Evolutionary conservation across 1,140 invertebrate species (phyloP).

Genomic region (Acromyrmex charruanus): DNA sequence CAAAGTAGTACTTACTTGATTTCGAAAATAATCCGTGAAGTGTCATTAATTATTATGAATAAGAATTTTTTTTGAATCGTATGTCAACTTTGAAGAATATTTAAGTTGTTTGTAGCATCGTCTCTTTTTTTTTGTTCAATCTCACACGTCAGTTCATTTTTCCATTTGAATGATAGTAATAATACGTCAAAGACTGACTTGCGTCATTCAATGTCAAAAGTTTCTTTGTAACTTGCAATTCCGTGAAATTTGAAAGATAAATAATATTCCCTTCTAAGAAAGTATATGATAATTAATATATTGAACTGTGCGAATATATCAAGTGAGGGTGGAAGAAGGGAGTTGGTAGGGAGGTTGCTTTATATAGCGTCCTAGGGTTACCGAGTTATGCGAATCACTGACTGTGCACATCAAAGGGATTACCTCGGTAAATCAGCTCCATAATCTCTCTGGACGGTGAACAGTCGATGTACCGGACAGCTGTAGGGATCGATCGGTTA

Average conservation of each 20-base stretch:
- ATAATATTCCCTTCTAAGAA: not conserved
- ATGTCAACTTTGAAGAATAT: not conserved
- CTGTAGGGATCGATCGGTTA: slow-evolving; percentile 72
- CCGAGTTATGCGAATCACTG: slow-evolving; percentile 77
- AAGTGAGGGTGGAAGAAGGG: not conserved
- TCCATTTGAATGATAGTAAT: not conserved
- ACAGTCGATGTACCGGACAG: slow-evolving; percentile 69
- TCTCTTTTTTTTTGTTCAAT: not conserved
- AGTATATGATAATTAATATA: not conserved
- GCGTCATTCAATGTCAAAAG: not conserved
- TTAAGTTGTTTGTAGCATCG: not conserved
- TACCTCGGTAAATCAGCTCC: slow-evolving; percentile 74
- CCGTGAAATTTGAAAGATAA: not conserved
- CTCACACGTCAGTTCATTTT: not conserved
- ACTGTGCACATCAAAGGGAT: slow-evolving; percentile 78
- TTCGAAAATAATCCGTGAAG: not conserved
- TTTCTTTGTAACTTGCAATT: not conserved
- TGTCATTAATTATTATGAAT: slow-evolving; percentile 4
- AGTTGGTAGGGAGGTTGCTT: slow-evolving; percentile 14
- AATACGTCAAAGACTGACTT: not conserved
- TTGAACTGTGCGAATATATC: slow-evolving; percentile 6
- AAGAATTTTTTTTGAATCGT: not conserved
- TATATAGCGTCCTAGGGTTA: slow-evolving; percentile 58
- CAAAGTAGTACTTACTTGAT: not conserved
- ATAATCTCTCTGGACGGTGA: slow-evolving; percentile 66